Base-by-base conservation (phyloP, 2,888 invertebrate species). In the Coenonympha glycerion region DNA sequence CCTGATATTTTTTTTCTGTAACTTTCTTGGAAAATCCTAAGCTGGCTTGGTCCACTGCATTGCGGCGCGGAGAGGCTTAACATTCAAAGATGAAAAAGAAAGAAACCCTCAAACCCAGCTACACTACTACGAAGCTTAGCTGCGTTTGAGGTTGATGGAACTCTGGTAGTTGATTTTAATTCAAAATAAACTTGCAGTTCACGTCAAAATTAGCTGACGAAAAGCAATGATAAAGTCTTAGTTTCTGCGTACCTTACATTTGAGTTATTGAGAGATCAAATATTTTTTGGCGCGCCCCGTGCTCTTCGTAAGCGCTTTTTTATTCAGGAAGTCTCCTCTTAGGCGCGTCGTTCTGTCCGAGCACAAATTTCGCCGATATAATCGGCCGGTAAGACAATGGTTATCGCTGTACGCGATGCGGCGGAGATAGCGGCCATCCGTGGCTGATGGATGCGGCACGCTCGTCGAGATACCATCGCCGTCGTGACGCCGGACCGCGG, bases 361-460 rank as follows among this genome's bases (percentile, higher is more conserved):
- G 77, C 80, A 80, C 80, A 81, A 83, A 82, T 82, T 82, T 82
- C 69, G 76, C 80, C 74, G 86, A 86, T 86, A 81, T 73, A 77
- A 86, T 86, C 84, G 71, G 13, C 64, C 69, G 52, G 60, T 62
- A 64, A 67, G 64, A 66, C 66, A 65, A 64, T 65, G 80, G 82
- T 82, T 84, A 85, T 84, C 85, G 74, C 68, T 68, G 71, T 57
- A 65, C 66, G 69, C 76, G 83, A 84, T 84, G 77, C 78, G 66
- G 64, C 64, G 26, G 64, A 69, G 83, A 83, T 82, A 82, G 65
- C 60, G 68, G 62, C 61, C 64, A 66, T 64, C 65, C 64, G 63
- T 62, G 47, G 46, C 82, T 83, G 86, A 86, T 83, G 86, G 85
- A 86, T 77, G 84, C 80, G 70, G 86, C 86, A 85, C 85, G 86